A percentile compares a stretch with the other conserved stretches of the same genome.
phyloP scores from a whole-genome alignment of 2,888 invertebrate genomes.

The Galerucella calmariensis region DNA sequence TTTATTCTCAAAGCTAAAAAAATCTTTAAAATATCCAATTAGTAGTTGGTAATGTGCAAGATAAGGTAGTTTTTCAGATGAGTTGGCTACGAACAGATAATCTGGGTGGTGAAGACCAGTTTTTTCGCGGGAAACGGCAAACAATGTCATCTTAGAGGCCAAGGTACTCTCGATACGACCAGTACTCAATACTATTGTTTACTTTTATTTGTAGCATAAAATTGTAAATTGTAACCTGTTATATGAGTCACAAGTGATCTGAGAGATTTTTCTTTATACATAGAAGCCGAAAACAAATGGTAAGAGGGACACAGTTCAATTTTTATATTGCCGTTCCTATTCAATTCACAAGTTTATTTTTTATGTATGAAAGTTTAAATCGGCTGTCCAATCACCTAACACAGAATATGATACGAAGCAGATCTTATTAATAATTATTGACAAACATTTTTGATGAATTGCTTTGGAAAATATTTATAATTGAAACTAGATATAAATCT shows the following conservation, averaged over 20 bases:
- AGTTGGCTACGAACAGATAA: constrained; percentile 58
- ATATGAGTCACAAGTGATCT: constrained; percentile 62
- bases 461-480: too few relatives aligned
- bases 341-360: too few relatives aligned
- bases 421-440: too few relatives aligned
- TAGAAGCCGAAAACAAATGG: constrained; percentile 2
- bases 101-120: constrained; percentile 61
- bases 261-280: constrained; percentile 54
- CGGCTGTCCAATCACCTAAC: too few relatives aligned
- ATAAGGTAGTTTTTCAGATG: constrained; percentile 59
- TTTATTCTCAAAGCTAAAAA: constrained; percentile 59
- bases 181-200: constrained; percentile 64
- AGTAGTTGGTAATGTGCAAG: constrained; percentile 61
- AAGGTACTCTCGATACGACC: constrained; percentile 62
- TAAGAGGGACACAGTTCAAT: not conserved
- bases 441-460: too few relatives aligned
- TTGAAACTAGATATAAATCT: too few relatives aligned
- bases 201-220: constrained; percentile 65
- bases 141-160: constrained; percentile 61
- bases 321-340: not conserved
- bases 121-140: constrained; percentile 62
- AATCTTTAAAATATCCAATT: constrained; percentile 61
- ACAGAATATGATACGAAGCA: too few relatives aligned
- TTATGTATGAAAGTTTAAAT: too few relatives aligned
- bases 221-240: constrained; percentile 63